Evolutionary conservation across 2,888 invertebrate genomes (phyloP).

Genomic region (Pedicia rivosa): DNA sequence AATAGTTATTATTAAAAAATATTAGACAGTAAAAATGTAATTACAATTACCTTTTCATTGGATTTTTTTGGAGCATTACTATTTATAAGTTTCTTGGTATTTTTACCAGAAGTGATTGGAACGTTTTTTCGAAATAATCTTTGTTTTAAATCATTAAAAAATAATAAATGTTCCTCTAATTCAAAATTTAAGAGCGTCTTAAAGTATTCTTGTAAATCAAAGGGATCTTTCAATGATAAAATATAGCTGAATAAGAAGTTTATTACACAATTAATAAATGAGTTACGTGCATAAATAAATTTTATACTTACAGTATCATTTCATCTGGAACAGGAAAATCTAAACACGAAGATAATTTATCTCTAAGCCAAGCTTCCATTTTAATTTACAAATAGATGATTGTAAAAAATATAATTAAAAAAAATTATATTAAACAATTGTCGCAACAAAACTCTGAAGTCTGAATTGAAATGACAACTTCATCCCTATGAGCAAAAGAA

Average conservation of each 20-base stretch:
- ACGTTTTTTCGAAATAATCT: constrained; percentile 31
- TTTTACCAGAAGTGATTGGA: neutral
- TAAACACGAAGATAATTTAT: constrained; percentile 45
- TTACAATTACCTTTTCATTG: too few species aligned
- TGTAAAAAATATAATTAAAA: too few species aligned
- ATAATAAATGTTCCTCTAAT: constrained; percentile 46
- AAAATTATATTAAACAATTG: too few species aligned
- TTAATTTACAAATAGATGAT: too few species aligned
- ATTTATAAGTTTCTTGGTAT: too few species aligned
- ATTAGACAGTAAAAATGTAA: too few species aligned
- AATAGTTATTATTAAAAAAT: too few species aligned
- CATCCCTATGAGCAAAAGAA: too few species aligned
- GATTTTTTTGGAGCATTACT: too few species aligned
- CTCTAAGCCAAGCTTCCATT: constrained; percentile 51
- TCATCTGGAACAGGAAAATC: constrained; percentile 53
- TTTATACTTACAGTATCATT: constrained; percentile 41
- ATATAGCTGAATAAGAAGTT: constrained; percentile 44
- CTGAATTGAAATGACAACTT: too few species aligned
- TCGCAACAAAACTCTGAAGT: too few species aligned
- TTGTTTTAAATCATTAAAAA: constrained; percentile 43
- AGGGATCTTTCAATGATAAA: constrained; percentile 47
- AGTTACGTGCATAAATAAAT: constrained; percentile 2
- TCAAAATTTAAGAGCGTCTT: constrained; percentile 52
- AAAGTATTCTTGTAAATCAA: constrained; percentile 64
- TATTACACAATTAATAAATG: constrained; percentile 2